phyloP scores from a whole-genome alignment of 2,888 invertebrate genomes.

The Lagria hirta region DNA sequence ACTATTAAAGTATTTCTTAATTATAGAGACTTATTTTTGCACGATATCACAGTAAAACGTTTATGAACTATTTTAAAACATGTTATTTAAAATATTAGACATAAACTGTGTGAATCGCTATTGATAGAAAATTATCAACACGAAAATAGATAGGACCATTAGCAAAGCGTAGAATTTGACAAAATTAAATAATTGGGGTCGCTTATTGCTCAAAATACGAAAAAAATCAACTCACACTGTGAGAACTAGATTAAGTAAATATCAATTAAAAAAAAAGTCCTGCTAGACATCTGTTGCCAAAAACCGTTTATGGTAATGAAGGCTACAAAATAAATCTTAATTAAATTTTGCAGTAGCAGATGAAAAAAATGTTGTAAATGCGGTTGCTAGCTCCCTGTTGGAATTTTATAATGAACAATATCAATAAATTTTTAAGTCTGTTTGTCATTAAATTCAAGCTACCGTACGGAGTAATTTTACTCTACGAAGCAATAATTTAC shows the following conservation, averaged over 20 bases:
- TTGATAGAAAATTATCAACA: constrained; percentile 20
- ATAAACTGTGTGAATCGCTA: constrained; percentile 23
- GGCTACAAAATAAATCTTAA: constrained; percentile 11
- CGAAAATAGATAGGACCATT: constrained; percentile 17
- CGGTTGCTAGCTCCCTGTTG: constrained; percentile 8
- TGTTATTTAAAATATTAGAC: constrained; percentile 24
- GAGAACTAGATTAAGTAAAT: constrained; percentile 12
- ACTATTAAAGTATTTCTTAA: constrained; percentile 19
- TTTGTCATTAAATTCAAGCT: constrained; percentile 11
- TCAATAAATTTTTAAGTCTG: constrained; percentile 10
- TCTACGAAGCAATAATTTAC: constrained; percentile 22
- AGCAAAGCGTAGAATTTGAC: constrained; percentile 14
- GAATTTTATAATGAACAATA: constrained; percentile 3
- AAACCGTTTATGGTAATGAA: constrained; percentile 8
- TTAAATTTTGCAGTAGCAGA: constrained; percentile 16
- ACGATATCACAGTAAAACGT: constrained; percentile 19
- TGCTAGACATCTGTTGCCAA: constrained; percentile 17
- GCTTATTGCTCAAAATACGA: background rate
- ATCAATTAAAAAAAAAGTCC: constrained; percentile 10
- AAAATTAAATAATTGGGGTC: constrained; percentile 2
- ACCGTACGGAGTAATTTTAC: constrained; percentile 16
- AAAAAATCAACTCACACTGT: constrained; percentile 1
- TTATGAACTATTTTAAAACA: constrained; percentile 13
- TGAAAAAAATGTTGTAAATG: constrained; percentile 11
- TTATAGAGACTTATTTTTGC: constrained; percentile 26